phyloP scores from a whole-genome alignment of 2,888 invertebrate species.

The Acanthosoma haemorrhoidale region DNA sequence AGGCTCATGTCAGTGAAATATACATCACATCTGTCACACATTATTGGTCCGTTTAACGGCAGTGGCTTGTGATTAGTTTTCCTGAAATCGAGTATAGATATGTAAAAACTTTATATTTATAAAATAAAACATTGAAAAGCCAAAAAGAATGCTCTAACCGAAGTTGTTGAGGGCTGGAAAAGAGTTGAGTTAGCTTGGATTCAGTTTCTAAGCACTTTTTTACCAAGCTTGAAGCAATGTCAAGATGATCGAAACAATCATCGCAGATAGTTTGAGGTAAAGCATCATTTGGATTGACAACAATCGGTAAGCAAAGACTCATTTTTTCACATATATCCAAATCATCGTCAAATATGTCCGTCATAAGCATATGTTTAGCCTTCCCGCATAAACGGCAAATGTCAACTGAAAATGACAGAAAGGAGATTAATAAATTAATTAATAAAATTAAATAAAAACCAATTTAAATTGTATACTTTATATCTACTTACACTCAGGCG shows the following conservation, averaged over 20 bases:
- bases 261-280: slow-evolving; percentile 31
- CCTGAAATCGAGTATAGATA: neutral
- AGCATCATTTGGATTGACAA: slow-evolving; percentile 26
- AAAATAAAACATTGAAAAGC: neutral
- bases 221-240: slow-evolving; percentile 16
- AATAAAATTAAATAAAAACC: neutral
- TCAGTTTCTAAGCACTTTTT: slow-evolving; percentile 27
- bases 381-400: slow-evolving; percentile 25
- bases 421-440: neutral
- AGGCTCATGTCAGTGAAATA: slow-evolving; percentile 24
- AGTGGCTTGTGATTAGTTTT: neutral
- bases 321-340: slow-evolving; percentile 30
- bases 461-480: neutral
- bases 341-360: slow-evolving; percentile 20
- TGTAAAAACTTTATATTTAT: neutral
- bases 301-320: slow-evolving; percentile 39
- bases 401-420: slow-evolving; percentile 4
- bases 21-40: slow-evolving; percentile 29
- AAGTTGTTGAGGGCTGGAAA: neutral
- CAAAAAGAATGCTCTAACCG: neutral
- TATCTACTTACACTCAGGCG: slow-evolving; percentile 9
- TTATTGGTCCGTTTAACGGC: slow-evolving; percentile 28
- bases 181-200: slow-evolving; percentile 15
- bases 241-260: slow-evolving; percentile 23
- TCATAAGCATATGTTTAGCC: slow-evolving; percentile 20